Evolutionary conservation across 1,140 invertebrate species (phyloP), one percentile per base, ranked within the genome.

Genomic region (Ectropis grisescens): DNA sequence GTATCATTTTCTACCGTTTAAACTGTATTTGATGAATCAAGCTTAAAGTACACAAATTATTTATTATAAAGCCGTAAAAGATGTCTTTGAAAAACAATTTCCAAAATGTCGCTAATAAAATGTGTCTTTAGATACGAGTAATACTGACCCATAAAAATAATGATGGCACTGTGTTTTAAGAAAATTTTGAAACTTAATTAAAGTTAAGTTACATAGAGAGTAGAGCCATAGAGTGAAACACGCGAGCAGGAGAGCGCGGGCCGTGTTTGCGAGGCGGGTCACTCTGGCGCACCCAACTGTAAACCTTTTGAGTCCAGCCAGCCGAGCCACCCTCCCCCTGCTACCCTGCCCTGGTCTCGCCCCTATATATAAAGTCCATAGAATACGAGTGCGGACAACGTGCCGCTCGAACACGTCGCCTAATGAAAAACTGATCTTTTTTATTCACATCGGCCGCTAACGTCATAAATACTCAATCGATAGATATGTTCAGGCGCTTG

Each of bases 341-440:
- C 30, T n/a, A n/a, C 22, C 34, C 43, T 37, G 29, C 37, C 28
- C 32, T 23, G 15, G 42, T 37, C 33, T 11, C 28, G 13, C 33
- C 24, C 48, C 65, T 68, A 65, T 74, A 66, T 66, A 74, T 65
- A 69, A 53, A 50, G 52, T 47, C 51, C 56, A 62, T 58, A 58
- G 58, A 71, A n/a, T n/a, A n/a, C n/a, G n/a, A n/a, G n/a, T n/a
- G n/a, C n/a, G n/a, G n/a, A 65, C 58, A 49, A 39, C 67, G 71
- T 72, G 58, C 71, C 71, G 71, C 71, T 61, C 69, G 67, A 68
- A 70, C 68, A 69, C 71, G 60, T 70, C 62, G 43, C 52, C 67
- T 80, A 75, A 76, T 80, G 74, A 80, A 76, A 80, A 72, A 70
- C 69, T 60, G 48, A 74, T 69, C 51, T 70, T 58, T 69, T 72